Base-by-base conservation (phyloP, 2,797 vertebrate genomes). In the Adelosebastes latens region DNA sequence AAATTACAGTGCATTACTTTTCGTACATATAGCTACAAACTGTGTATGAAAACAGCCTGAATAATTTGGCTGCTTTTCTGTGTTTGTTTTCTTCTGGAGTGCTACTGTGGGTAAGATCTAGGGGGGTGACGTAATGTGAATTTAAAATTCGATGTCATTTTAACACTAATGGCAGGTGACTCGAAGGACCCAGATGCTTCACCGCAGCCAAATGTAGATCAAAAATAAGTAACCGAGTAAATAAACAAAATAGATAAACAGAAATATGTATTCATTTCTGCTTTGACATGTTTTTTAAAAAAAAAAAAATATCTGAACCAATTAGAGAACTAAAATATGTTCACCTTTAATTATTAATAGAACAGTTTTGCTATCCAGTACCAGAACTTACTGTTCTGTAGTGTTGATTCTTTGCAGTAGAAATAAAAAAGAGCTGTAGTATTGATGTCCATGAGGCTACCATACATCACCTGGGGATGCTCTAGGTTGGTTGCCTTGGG, bases 291-390 rank as follows among this genome's bases (percentile, higher is more conserved):
- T 64, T 74, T 63, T 22, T 6, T 2, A 0, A 4, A 32, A 32
- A 42, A 46, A 46, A 42, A 42, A 18, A 12, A 69, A 20, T 25
- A 25, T 81, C 34, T n/a, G 22, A 27, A 36, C 42, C 62, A 49
- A 82, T 76, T 71, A 53, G 8, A 73, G 18, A 27, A 39, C 16
- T 42, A 29, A 79, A 76, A 77, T 60, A 31, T 58, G 80, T 49
- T 36, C 8, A 74, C 53, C 24, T 62, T 73, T 8, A 56, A 78
- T 66, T 29, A 77, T 82, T 62, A 76, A 72, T 24, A 1, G 5
- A 60, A 14, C 31, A 14, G 68, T 46, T 62, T 71, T 65, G 3
- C 63, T 58, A 0, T 29, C 6, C 20, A 27, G 22, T 22, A 56
- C 8, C 2, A 42, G 32, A 56, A 27, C 66, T 75, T 7, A 9